phyloP scores from a whole-genome alignment of 23 tunicate species.

The Pegea sp. region DNA sequence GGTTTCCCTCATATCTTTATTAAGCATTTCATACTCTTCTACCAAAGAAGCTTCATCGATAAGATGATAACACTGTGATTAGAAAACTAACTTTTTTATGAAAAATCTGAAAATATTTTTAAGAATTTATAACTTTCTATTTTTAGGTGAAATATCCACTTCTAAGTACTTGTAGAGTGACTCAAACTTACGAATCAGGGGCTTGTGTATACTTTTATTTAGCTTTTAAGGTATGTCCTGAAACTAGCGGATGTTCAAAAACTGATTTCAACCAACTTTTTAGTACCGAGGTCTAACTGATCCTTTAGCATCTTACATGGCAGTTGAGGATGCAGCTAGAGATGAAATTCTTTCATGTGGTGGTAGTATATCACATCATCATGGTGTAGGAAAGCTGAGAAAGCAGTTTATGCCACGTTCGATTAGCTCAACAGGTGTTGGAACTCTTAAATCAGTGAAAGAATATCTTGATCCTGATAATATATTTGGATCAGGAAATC shows the following conservation, averaged over 20 bases:
- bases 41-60: too few species aligned
- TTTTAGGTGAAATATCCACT: conserved; percentile 57
- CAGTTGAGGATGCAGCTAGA: conserved; percentile 70
- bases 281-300: conserved; percentile 62
- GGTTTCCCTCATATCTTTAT: too few species aligned
- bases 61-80: too few species aligned
- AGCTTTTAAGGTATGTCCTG: conserved; percentile 39
- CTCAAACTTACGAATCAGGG: conserved; percentile 92
- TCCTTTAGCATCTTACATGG: conserved; percentile 45
- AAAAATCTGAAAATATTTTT: too few species aligned
- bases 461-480: conserved; percentile 78
- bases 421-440: conserved; percentile 36
- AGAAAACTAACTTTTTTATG: too few species aligned
- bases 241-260: too few species aligned
- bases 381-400: conserved; percentile 75
- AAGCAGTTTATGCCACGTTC: conserved; percentile 66
- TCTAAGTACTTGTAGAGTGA: conserved; percentile 62
- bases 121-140: too few species aligned
- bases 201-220: conserved; percentile 87
- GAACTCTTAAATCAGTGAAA: conserved; percentile 41
- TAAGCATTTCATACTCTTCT: too few species aligned
- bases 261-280: neutral
- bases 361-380: conserved; percentile 80
- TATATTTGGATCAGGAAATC: conserved; percentile 65
- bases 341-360: conserved; percentile 77